phyloP scores from a whole-genome alignment of 2,797 vertebrate genomes.

The Capromys pilorides region DNA sequence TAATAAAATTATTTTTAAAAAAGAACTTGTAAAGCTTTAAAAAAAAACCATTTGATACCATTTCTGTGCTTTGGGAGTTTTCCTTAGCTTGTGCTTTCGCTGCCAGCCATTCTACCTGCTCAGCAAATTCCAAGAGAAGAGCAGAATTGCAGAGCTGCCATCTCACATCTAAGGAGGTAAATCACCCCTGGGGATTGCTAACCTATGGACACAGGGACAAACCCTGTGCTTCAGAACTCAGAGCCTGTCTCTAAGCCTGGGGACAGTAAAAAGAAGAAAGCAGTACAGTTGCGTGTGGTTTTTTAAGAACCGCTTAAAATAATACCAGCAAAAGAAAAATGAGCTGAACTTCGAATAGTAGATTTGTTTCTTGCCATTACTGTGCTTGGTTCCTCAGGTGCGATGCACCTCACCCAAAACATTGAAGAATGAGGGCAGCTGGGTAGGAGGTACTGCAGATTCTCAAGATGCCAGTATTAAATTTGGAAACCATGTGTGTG shows the following conservation, averaged over 20 bases:
- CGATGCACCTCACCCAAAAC: background rate
- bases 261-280: background rate
- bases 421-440: background rate
- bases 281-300: background rate
- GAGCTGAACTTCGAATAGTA: conserved; percentile 8
- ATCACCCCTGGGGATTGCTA: background rate
- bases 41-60: background rate
- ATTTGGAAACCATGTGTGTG: background rate
- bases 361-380: background rate
- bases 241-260: background rate
- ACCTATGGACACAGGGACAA: background rate
- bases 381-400: background rate
- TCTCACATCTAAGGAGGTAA: conserved; percentile 30
- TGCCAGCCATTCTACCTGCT: background rate
- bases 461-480: background rate
- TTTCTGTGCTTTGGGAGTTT: conserved; percentile 17
- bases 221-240: background rate
- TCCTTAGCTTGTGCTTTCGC: conserved; percentile 22
- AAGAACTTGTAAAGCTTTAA: background rate
- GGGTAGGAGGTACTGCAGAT: accelerated
- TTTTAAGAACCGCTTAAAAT: background rate
- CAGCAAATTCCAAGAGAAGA: conserved; percentile 34
- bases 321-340: background rate
- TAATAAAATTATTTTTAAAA: too few relatives aligned
- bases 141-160: background rate